Conservation (phyloP, 2,113 vertebrate species). For the Clarias gariepinus region DNA sequence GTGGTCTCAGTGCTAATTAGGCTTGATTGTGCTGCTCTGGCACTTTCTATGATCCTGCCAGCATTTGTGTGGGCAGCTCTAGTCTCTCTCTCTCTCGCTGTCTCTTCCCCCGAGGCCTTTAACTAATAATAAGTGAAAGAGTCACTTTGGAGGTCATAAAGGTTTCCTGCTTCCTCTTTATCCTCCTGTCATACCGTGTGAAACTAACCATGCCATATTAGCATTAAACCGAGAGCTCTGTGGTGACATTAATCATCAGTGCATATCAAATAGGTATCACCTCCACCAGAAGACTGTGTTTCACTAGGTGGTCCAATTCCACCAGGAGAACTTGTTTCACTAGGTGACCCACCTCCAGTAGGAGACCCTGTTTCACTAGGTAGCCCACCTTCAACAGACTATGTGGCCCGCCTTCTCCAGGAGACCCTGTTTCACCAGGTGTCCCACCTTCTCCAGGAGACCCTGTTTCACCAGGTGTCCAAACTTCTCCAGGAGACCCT, state of each 20-base stretch:
- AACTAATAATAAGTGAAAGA: slow-evolving; percentile 66
- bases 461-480: not conserved
- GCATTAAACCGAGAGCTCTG: slow-evolving; percentile 39
- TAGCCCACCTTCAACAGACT: not conserved
- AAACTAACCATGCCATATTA: slow-evolving; percentile 24
- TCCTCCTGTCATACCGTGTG: slow-evolving; percentile 40
- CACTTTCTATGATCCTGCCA: slow-evolving; percentile 67
- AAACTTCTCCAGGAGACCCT: not conserved
- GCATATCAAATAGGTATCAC: not conserved
- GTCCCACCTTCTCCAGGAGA: not conserved
- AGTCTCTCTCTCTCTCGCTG: not conserved
- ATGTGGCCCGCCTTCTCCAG: not conserved
- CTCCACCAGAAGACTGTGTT: too few species aligned
- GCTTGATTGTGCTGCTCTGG: slow-evolving; percentile 71
- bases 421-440: not conserved
- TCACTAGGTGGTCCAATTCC: too few species aligned
- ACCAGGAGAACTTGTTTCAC: not conserved
- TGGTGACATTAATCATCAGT: slow-evolving; percentile 15
- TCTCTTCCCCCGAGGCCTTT: slow-evolving; percentile 50
- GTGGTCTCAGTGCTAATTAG: slow-evolving; percentile 73
- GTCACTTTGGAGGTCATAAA: slow-evolving; percentile 58
- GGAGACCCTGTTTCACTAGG: slow-evolving; percentile 28
- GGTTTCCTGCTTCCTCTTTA: slow-evolving; percentile 51
- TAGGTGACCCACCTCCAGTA: not conserved
- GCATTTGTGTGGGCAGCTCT: slow-evolving; percentile 61